Conservation (phyloP, 2,797 vertebrate species). For the Acrossocheilus fasciatus region DNA sequence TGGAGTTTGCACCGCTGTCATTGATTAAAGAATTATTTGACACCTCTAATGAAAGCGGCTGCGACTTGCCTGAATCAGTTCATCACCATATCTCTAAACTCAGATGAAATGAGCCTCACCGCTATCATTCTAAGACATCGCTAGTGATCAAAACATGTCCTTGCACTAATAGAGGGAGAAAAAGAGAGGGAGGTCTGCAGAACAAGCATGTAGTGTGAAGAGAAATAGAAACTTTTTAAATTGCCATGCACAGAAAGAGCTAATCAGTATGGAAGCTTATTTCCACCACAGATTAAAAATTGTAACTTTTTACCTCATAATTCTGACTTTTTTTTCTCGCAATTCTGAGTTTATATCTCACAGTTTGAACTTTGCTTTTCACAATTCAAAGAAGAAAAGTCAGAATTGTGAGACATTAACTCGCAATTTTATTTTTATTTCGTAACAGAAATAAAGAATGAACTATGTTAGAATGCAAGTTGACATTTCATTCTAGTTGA, state of each 20-base stretch:
- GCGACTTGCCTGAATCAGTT: conserved; percentile 44
- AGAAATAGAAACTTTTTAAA: background rate
- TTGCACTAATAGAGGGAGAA: background rate
- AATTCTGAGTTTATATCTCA: background rate
- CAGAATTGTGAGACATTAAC: background rate
- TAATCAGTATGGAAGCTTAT: background rate
- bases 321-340: background rate
- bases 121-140: conserved; percentile 14
- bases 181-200: background rate
- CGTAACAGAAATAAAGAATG: background rate
- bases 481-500: background rate
- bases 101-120: conserved; percentile 26
- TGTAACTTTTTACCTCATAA: background rate
- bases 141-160: conserved; percentile 20
- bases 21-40: conserved; percentile 62
- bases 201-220: background rate
- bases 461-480: background rate
- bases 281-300: background rate
- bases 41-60: conserved; percentile 54
- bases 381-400: background rate
- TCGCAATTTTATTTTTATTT: background rate
- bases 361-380: background rate
- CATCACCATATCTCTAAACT: conserved; percentile 32
- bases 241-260: background rate
- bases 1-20: conserved; percentile 49